Evolutionary conservation across 2,113 vertebrate genomes (phyloP), one percentile per base, ranked within the genome.

Genomic region (Manacus vitellinus): DNA sequence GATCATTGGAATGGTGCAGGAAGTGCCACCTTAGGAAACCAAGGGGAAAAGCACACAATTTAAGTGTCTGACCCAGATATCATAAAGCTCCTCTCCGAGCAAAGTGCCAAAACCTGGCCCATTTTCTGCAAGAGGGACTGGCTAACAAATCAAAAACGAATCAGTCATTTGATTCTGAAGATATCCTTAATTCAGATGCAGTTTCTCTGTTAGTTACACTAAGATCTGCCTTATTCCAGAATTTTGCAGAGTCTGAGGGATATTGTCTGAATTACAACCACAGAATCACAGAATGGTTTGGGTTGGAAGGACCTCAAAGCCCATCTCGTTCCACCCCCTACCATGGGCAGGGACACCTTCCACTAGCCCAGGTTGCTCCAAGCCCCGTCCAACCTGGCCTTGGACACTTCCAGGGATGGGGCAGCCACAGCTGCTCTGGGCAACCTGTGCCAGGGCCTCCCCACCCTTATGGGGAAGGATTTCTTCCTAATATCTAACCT

Each of bases 341-440:
- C 78, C 46, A 9, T 11, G 7, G 25, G 10, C 61, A 81, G 46
- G 23, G 35, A 65, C 51, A 44, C 14, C 12, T 58, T 2, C 75
- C 59, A 65, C 17, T 8, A 0, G 15, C 43, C 43, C 59, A 51
- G 35, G n/a, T 0, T 39, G 20, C n/a, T 89, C 78, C 67, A 10
- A 66, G 18, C 7, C 19, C 17, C 0, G 0, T 7, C 68, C 61
- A 61, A 1, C 30, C n/a, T 41, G 28, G 9, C 24, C 71, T 41
- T 30, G 71, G 24, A 3, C 71, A 68, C 16, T n/a, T 0, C 54
- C 28, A 68, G 28, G n/a, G 46, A 61, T 46, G 28, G n/a, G 46
- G 24, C 46, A 82, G 18, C 70, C 70, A 8, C 44, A 89, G 54
- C 44, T 75, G 2, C 61, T 28, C 33, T 67, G 61, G 6, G 33